Conservation (phyloP, 2,888 invertebrate species). For the Drosophila formosana region DNA sequence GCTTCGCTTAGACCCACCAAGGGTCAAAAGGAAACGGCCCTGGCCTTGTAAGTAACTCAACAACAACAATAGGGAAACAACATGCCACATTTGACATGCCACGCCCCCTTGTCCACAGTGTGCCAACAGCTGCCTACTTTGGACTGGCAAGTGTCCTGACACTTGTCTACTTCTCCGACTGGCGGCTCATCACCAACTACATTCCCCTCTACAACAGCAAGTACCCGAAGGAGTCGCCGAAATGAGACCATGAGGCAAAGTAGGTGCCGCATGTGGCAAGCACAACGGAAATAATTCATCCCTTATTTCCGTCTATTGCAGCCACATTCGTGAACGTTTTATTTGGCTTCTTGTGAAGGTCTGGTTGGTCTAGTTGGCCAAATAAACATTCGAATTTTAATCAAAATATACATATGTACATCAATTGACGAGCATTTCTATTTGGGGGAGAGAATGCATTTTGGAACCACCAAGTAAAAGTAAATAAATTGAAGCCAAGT, state of each 20-base stretch:
- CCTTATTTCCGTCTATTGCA: not conserved
- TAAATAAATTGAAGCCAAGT: constrained; percentile 60
- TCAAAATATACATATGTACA: constrained; percentile 31
- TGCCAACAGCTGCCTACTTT: constrained; percentile 53
- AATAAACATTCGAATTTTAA: constrained; percentile 34
- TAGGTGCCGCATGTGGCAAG: constrained; percentile 26
- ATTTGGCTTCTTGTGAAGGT: constrained; percentile 34
- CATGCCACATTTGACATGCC: not conserved
- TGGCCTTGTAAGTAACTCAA: constrained; percentile 61
- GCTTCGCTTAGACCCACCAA: constrained; percentile 21
- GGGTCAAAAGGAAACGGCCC: constrained; percentile 31
- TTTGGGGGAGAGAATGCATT: constrained; percentile 34
- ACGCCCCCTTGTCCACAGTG: constrained; percentile 43
- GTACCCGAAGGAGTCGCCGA: constrained; percentile 42
- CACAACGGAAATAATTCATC: not conserved
- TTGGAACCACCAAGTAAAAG: constrained; percentile 41
- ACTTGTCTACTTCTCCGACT: constrained; percentile 61
- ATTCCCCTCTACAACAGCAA: constrained; percentile 69
- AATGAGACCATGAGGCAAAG: not conserved
- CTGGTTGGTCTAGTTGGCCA: constrained; percentile 13
- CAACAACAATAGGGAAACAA: not conserved
- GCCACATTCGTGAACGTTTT: not conserved
- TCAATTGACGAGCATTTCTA: constrained; percentile 10
- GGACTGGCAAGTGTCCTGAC: constrained; percentile 51
- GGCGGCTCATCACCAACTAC: constrained; percentile 55